phyloP scores from a whole-genome alignment of 1,140 invertebrate species.

The Pachypeltis micranthus region DNA sequence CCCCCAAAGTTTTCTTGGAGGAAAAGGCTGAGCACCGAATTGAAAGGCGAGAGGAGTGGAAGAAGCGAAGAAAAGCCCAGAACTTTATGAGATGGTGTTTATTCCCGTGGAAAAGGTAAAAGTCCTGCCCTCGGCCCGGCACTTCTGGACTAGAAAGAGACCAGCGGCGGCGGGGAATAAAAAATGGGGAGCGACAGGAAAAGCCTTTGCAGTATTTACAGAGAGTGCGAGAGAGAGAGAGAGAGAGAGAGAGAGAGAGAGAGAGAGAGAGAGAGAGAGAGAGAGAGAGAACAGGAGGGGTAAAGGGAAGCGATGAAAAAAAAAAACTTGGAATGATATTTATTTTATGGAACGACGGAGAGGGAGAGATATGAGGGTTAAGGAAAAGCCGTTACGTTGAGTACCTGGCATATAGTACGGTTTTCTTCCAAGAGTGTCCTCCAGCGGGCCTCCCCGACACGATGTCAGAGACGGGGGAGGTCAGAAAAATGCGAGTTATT shows the following conservation, averaged over 20 bases:
- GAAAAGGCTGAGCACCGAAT: background rate
- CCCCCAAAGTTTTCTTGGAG: too few relatives aligned
- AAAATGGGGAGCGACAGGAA: too few relatives aligned
- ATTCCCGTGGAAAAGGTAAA: background rate
- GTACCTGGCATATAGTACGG: background rate
- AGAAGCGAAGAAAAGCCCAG: background rate
- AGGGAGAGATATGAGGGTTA: conserved; percentile 5
- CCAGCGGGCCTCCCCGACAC: too few relatives aligned
- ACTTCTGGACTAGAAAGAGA: background rate
- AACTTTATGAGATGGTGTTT: conserved; percentile 1
- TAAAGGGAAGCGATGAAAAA: too few relatives aligned
- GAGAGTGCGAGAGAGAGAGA: too few relatives aligned
- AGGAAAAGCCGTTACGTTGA: conserved; percentile 10
- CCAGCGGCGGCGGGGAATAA: too few relatives aligned
- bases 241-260: too few relatives aligned
- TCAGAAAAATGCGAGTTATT: background rate
- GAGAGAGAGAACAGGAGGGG: too few relatives aligned
- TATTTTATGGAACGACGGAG: background rate
- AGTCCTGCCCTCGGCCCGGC: background rate
- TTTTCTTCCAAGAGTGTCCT: too few relatives aligned
- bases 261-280: too few relatives aligned
- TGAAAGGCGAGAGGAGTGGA: background rate
- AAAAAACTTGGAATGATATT: background rate
- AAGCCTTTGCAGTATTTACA: background rate
- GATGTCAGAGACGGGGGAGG: conserved; percentile 10